Conservation (phyloP, 2,113 vertebrate species). For the Mormyrus lacerda region DNA sequence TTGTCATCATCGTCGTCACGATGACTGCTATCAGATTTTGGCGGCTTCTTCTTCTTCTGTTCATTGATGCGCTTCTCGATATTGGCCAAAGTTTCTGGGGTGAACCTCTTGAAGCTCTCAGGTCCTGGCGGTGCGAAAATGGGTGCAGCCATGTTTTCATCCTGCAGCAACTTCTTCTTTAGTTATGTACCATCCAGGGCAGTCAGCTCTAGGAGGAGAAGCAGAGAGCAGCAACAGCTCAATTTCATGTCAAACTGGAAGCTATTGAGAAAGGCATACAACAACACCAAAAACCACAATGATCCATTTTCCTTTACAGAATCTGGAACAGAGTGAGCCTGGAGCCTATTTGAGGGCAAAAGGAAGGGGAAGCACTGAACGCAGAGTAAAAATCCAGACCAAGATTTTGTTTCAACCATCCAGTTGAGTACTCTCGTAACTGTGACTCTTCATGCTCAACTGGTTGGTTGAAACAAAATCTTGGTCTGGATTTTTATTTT, state of each 20-base stretch:
- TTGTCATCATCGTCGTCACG: conserved; percentile 82
- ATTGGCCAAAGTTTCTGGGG: conserved; percentile 82
- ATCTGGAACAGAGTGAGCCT: background rate
- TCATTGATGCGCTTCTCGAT: conserved; percentile 90
- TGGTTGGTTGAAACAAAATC: background rate
- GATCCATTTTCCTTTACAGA: background rate
- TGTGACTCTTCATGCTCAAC: background rate
- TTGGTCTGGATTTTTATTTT: background rate
- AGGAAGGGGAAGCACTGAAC: background rate
- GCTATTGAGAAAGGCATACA: background rate
- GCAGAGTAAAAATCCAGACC: background rate
- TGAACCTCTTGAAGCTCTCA: conserved; percentile 93
- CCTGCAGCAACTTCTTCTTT: conserved; percentile 87
- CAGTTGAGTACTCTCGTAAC: background rate
- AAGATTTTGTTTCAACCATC: background rate
- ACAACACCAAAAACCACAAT: background rate
- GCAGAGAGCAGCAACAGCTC: conserved; percentile 27
- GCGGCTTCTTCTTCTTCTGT: conserved; percentile 86
- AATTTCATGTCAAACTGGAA: background rate
- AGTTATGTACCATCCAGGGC: conserved; percentile 69
- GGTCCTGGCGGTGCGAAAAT: conserved; percentile 96
- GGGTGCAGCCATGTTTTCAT: conserved; percentile 99
- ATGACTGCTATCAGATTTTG: conserved; percentile 94
- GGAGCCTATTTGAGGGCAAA: background rate
- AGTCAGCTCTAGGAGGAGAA: conserved; percentile 66